Percentiles rank a stretch among this genome's conserved stretches.
Evolutionary conservation across 2,113 vertebrate species (phyloP).

Genomic region (Tyrannus savana): DNA sequence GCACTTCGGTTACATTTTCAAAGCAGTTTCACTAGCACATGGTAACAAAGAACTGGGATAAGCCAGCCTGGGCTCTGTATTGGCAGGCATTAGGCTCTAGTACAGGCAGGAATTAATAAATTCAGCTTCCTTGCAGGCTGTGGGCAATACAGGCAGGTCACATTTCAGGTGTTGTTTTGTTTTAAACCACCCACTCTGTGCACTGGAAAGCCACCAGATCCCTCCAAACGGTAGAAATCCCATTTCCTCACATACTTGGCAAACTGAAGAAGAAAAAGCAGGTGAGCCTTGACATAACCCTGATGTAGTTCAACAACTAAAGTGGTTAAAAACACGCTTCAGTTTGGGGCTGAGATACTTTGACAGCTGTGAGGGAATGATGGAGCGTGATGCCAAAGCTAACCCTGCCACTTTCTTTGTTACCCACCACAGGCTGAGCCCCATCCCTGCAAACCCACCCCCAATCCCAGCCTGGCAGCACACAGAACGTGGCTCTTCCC

Average conservation of each 20-base stretch:
- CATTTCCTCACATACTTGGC: background rate
- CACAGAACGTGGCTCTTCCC: background rate
- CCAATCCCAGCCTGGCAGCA: background rate
- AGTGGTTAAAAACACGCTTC: background rate
- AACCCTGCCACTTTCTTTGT: background rate
- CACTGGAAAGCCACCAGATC: background rate
- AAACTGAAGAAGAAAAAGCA: background rate
- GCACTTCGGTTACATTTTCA: background rate
- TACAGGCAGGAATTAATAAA: background rate
- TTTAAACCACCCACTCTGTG: background rate
- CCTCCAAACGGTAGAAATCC: background rate
- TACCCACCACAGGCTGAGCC: background rate
- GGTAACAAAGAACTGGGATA: background rate
- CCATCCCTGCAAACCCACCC: background rate
- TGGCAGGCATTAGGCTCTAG: background rate
- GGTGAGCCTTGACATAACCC: conserved; percentile 8
- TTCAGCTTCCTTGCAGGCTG: background rate
- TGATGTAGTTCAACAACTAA: background rate
- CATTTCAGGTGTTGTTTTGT: background rate
- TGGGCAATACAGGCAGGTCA: background rate
- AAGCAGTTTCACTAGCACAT: background rate
- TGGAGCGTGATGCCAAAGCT: background rate
- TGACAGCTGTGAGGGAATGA: background rate
- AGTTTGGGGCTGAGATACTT: background rate
- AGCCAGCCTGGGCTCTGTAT: background rate